These are phyloP conservation scores for Tetrax tetrax DNA, from an alignment of 2,113 vertebrate species.

Conservation along the genomic window DNA sequence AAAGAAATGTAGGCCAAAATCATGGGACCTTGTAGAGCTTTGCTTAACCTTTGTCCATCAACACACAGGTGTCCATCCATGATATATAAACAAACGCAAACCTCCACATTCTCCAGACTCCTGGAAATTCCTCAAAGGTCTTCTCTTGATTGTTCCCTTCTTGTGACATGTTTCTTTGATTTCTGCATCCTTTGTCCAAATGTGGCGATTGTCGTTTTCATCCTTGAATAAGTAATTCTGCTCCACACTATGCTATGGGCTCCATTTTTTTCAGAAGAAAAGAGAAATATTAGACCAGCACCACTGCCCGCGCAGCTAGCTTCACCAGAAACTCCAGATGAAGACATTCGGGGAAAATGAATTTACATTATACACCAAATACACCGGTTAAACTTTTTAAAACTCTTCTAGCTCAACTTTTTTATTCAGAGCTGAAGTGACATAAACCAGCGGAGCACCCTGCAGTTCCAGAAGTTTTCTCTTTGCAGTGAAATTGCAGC, in stretches of 20 bases:
- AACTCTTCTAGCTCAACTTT: neutral
- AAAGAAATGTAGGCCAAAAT: neutral
- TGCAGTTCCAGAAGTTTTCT: neutral
- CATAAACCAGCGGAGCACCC: neutral
- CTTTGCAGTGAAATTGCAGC: neutral
- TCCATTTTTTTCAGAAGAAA: neutral
- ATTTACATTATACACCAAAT: neutral
- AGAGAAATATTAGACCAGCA: neutral
- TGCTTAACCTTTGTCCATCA: neutral
- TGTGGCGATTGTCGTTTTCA: neutral
- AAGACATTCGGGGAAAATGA: neutral
- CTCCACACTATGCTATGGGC: fast-evolving
- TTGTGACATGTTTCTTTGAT: neutral
- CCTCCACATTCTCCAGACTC: neutral
- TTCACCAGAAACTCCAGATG: neutral
- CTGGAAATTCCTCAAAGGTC: neutral
- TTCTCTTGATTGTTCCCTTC: neutral
- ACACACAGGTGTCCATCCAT: too few relatives aligned
- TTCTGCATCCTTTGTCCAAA: neutral
- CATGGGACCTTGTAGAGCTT: neutral
- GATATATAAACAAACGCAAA: neutral
- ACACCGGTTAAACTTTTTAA: neutral
- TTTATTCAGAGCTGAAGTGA: neutral
- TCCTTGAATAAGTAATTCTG: neutral
- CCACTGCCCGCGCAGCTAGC: neutral